Conservation (phyloP, 1,140 invertebrate genomes). For the Anoplolepis gracilipes region DNA sequence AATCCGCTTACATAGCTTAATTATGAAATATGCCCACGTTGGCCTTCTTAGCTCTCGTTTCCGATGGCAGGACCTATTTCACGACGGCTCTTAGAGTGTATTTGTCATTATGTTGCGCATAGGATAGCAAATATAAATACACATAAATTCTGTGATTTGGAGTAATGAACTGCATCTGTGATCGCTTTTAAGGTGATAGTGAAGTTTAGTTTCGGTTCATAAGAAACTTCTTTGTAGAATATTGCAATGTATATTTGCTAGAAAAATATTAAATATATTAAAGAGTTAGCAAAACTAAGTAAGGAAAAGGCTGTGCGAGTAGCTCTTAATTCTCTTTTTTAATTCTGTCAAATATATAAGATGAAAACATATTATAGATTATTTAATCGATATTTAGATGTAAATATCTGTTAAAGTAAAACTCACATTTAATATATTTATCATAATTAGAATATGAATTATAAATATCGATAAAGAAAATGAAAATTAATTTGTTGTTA, state of each 20-base stretch:
- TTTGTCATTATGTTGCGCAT: constrained; percentile 12
- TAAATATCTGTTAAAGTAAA: background rate
- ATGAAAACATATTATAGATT: background rate
- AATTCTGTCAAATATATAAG: background rate
- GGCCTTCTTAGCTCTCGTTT: constrained; percentile 47
- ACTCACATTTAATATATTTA: background rate
- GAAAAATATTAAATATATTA: constrained; percentile 4
- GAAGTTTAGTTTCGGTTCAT: constrained; percentile 12
- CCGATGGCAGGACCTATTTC: constrained; percentile 4
- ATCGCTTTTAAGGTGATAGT: background rate
- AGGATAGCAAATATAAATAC: constrained; percentile 3
- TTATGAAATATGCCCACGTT: constrained; percentile 38
- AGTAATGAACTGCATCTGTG: background rate
- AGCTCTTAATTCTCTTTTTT: background rate
- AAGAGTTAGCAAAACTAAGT: background rate
- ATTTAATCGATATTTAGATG: background rate
- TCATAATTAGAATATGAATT: background rate
- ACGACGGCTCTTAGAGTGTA: constrained; percentile 16
- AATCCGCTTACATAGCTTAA: constrained; percentile 54
- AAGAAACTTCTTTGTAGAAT: constrained; percentile 5
- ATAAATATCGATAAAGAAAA: background rate
- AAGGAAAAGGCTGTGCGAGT: background rate
- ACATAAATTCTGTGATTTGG: constrained; percentile 13
- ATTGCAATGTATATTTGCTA: background rate
- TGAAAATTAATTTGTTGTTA: background rate